phyloP scores from a whole-genome alignment of 1,140 invertebrate genomes.

The Hylyphantes graminicola region DNA sequence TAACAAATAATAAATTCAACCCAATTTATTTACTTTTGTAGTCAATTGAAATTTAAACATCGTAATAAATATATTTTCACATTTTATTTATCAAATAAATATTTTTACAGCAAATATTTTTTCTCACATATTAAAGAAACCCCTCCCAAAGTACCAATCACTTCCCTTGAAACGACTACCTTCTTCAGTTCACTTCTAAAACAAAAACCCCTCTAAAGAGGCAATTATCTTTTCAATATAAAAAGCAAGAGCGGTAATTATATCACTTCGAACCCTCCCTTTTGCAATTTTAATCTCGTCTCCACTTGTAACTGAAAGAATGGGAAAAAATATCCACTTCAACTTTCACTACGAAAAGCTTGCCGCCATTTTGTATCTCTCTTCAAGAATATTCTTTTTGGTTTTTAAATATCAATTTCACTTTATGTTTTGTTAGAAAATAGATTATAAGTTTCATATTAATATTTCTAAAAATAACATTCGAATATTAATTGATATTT shows the following conservation, averaged over 20 bases:
- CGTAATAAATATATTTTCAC: too few relatives aligned
- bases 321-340: not conserved
- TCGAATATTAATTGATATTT: too few relatives aligned
- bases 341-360: conserved; percentile 2
- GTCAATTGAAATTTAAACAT: too few relatives aligned
- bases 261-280: conserved; percentile 39
- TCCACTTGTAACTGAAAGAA: conserved; percentile 7
- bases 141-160: too few relatives aligned
- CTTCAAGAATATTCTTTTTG: not conserved
- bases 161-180: too few relatives aligned
- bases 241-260: conserved; percentile 32
- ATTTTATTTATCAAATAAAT: too few relatives aligned
- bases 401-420: conserved; percentile 15
- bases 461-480: too few relatives aligned
- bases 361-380: conserved; percentile 29
- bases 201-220: conserved; percentile 14
- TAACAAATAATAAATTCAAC: too few relatives aligned
- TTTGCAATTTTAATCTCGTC: conserved; percentile 31
- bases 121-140: too few relatives aligned
- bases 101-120: too few relatives aligned
- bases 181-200: conserved; percentile 17
- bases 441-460: too few relatives aligned
- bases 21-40: too few relatives aligned
- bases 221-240: conserved; percentile 27
- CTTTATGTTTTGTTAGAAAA: not conserved